Evolutionary conservation across 2,797 vertebrate genomes (phyloP).

Genomic region (Sebastes trivittatus): DNA sequence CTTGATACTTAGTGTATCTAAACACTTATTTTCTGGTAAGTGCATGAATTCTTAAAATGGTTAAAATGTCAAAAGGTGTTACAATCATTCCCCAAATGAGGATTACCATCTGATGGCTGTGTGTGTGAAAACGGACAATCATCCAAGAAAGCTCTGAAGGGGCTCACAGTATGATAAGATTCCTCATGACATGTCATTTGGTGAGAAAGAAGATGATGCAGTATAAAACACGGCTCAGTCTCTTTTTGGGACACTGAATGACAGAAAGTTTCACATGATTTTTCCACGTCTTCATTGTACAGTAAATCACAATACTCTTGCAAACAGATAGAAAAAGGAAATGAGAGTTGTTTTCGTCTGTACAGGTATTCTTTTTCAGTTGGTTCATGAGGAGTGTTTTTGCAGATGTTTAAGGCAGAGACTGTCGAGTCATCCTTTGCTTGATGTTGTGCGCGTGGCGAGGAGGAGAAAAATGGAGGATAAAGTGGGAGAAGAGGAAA

Average conservation of each 20-base stretch:
- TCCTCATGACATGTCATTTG: constrained; percentile 49
- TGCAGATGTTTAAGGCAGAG: constrained; percentile 88
- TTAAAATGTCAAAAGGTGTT: constrained; percentile 38
- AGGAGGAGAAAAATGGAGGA: not conserved
- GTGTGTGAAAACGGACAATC: constrained; percentile 29
- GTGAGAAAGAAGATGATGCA: constrained; percentile 46
- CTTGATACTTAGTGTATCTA: constrained; percentile 5
- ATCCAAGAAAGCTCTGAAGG: constrained; percentile 44
- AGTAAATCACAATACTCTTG: constrained; percentile 77
- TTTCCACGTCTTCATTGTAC: constrained; percentile 72
- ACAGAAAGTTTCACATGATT: constrained; percentile 67
- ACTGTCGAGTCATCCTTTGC: constrained; percentile 62
- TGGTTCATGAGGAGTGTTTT: constrained; percentile 56
- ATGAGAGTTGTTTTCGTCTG: constrained; percentile 39
- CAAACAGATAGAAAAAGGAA: constrained; percentile 73
- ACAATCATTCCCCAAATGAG: constrained; percentile 45
- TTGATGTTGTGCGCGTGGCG: constrained; percentile 2
- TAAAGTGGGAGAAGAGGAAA: not conserved
- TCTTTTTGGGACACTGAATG: constrained; percentile 66
- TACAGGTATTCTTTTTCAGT: constrained; percentile 61
- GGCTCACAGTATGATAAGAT: constrained; percentile 16
- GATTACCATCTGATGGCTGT: constrained; percentile 34
- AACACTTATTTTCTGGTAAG: constrained; percentile 21
- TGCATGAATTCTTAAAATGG: constrained; percentile 11
- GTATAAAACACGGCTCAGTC: constrained; percentile 66